Conservation (phyloP, 2,113 vertebrate genomes). For the Tetrax tetrax region DNA sequence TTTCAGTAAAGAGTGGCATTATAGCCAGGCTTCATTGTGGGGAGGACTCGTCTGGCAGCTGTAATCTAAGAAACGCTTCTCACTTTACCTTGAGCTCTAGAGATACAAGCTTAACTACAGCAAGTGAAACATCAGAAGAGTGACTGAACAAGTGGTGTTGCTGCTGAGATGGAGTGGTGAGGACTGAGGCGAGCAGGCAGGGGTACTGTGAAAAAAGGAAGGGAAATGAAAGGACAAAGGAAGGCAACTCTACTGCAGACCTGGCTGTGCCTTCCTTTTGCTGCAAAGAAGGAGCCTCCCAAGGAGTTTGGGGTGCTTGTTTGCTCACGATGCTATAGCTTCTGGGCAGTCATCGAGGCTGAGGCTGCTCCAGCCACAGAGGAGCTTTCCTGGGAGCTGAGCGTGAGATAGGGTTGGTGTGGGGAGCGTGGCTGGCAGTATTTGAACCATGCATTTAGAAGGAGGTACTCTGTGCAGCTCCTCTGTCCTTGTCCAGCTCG, state of each 20-base stretch:
- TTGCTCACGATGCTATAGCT: neutral
- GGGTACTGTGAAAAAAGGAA: neutral
- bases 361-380: neutral
- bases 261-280: neutral
- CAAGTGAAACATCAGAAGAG: neutral
- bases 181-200: neutral
- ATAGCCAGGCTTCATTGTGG: neutral
- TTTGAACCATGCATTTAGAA: neutral
- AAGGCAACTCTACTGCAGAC: neutral
- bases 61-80: constrained; percentile 9
- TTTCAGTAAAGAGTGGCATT: neutral
- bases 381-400: neutral
- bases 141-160: fast-evolving
- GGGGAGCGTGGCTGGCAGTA: neutral
- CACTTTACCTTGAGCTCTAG: neutral
- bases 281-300: neutral
- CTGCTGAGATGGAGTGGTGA: neutral
- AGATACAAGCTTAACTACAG: neutral
- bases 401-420: neutral
- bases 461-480: neutral
- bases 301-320: neutral
- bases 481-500: neutral
- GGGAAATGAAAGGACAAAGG: neutral
- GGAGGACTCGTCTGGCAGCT: neutral
- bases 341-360: neutral